Evolutionary conservation across 1,140 invertebrate species (phyloP).

Genomic region (Spodoptera frugiperda): DNA sequence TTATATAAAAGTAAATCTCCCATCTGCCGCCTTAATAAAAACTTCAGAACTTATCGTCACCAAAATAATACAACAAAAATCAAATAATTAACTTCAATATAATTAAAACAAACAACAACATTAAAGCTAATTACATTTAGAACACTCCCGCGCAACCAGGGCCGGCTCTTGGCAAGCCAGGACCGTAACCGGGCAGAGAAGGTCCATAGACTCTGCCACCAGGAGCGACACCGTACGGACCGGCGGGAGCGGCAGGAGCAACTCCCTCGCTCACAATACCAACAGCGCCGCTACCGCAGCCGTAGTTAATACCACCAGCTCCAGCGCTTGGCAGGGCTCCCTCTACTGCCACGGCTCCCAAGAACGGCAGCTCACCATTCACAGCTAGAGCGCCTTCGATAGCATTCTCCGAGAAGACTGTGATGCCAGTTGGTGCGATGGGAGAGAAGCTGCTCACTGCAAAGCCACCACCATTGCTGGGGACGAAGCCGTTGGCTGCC

Average conservation of each 20-base stretch:
- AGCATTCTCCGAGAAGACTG: constrained; percentile 58
- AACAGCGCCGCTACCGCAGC: constrained; percentile 57
- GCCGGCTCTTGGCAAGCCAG: not conserved
- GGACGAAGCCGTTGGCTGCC: constrained; percentile 26
- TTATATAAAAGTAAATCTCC: too few species aligned
- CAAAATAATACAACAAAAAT: not conserved
- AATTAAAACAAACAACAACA: constrained; percentile 14
- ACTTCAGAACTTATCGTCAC: too few species aligned
- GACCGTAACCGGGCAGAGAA: not conserved
- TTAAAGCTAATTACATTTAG: not conserved
- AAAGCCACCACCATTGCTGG: constrained; percentile 48
- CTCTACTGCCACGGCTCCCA: constrained; percentile 54
- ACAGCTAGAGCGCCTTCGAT: constrained; percentile 61
- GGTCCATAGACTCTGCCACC: not conserved
- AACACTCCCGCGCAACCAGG: not conserved
- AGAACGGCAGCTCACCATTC: constrained; percentile 54
- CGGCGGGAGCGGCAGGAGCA: constrained; percentile 11
- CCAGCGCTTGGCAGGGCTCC: constrained; percentile 62
- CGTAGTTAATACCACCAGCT: constrained; percentile 62
- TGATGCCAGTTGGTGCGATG: constrained; percentile 58
- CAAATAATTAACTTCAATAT: constrained; percentile 8
- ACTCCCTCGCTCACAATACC: constrained; percentile 55
- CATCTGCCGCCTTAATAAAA: too few species aligned
- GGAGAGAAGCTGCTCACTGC: constrained; percentile 54
- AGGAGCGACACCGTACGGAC: constrained; percentile 15